Conservation (phyloP, 37 sponge, comb jelly and placozoan species). For the Halichondria panicea region DNA sequence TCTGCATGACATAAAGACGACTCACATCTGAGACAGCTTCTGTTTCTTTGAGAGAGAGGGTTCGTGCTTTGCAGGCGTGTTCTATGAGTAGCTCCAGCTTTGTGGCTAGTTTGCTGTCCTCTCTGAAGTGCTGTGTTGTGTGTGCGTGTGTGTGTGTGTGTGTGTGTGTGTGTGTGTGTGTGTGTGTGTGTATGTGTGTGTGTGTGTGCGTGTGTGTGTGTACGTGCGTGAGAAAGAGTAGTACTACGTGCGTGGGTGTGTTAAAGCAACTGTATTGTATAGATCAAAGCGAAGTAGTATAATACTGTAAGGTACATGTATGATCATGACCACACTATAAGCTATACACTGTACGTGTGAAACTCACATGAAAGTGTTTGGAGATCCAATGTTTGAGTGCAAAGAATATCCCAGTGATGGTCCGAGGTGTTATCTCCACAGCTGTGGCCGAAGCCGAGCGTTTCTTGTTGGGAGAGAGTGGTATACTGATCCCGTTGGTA, state of each 20-base stretch:
- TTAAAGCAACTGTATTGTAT: no score
- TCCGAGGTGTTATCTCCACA: neutral
- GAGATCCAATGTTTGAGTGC: conserved; percentile 72
- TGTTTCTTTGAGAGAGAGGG: conserved; percentile 15
- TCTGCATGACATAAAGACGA: conserved; percentile 45
- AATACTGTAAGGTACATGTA: no score
- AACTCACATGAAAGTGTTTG: conserved; percentile 67
- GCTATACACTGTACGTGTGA: no score
- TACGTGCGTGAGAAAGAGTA: neutral
- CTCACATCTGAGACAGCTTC: conserved; percentile 11
- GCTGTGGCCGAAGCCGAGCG: neutral
- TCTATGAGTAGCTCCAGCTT: conserved; percentile 44
- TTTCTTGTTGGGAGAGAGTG: neutral
- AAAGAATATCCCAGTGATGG: conserved; percentile 39
- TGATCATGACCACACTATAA: no score
- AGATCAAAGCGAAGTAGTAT: no score
- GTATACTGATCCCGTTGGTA: neutral
- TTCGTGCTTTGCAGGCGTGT: conserved; percentile 5
- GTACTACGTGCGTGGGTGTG: neutral
- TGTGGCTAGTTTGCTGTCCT: neutral
- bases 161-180: no score
- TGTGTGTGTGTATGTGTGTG: no score
- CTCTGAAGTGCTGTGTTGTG: conserved; percentile 44
- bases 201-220: conserved; percentile 6
- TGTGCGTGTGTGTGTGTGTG: no score